phyloP scores from a whole-genome alignment of 2,888 invertebrate genomes.

The Epistrophe eligans region DNA sequence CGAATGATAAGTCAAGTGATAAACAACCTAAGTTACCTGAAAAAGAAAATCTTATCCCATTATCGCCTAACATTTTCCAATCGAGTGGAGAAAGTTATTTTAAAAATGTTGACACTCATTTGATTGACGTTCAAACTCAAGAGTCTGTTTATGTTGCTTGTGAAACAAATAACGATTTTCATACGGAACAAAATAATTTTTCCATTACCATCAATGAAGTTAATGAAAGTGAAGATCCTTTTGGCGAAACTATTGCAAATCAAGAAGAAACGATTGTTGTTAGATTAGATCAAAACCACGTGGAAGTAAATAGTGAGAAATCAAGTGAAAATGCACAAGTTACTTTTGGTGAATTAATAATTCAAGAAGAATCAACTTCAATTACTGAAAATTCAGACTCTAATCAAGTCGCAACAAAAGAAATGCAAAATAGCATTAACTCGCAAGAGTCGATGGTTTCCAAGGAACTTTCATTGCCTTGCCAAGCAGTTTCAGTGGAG shows the following conservation, averaged over 20 bases:
- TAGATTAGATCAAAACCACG: not conserved
- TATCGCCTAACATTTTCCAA: conserved; percentile 39
- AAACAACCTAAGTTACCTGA: not conserved
- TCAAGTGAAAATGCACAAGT: not conserved
- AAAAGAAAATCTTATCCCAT: not conserved
- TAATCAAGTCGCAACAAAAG: not conserved
- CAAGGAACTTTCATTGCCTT: not conserved
- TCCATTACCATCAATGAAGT: not conserved
- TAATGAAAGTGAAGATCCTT: conserved; percentile 42
- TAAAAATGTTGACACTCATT: not conserved
- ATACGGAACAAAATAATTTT: conserved; percentile 47
- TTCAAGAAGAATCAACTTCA: not conserved
- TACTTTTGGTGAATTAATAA: not conserved
- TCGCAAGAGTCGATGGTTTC: not conserved
- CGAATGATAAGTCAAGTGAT: not conserved
- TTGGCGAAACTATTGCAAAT: not conserved
- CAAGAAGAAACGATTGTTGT: not conserved
- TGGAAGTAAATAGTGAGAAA: not conserved
- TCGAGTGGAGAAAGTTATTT: conserved; percentile 51
- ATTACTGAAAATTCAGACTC: not conserved
- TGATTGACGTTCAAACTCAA: not conserved
- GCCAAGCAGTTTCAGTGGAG: not conserved
- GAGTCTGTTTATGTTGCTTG: conserved; percentile 53
- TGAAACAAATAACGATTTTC: conserved; percentile 6
- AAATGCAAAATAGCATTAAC: not conserved